Conservation (phyloP, 2,113 vertebrate species). For the Aplodontia rufa region DNA sequence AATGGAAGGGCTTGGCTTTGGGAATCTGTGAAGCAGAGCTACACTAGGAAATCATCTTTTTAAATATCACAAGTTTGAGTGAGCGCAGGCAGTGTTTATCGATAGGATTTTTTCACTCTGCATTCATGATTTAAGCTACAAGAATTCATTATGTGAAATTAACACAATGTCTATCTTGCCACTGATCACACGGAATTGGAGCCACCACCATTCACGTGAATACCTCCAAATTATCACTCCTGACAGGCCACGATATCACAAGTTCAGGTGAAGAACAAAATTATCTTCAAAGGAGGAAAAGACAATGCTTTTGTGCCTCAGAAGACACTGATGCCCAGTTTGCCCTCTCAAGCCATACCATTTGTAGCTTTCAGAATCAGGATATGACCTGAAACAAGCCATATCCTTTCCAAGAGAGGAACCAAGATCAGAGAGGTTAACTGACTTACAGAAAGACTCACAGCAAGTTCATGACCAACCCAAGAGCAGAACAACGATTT, state of each 20-base stretch:
- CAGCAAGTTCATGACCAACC: background rate
- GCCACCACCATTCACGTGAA: background rate
- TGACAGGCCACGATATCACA: background rate
- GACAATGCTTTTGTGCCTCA: background rate
- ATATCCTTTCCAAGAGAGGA: no score
- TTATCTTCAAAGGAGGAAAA: background rate
- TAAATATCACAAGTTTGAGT: slow-evolving; percentile 35
- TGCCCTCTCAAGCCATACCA: background rate
- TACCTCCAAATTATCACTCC: background rate
- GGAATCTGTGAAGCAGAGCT: background rate
- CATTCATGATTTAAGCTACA: background rate
- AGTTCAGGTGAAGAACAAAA: background rate
- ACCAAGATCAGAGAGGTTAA: background rate
- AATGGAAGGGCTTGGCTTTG: background rate
- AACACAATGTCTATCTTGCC: background rate
- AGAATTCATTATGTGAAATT: background rate
- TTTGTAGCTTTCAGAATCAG: background rate
- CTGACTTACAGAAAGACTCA: background rate
- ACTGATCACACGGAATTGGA: background rate
- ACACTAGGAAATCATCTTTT: background rate
- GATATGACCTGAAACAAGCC: fast-evolving
- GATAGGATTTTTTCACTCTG: slow-evolving; percentile 23
- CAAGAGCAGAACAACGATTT: background rate
- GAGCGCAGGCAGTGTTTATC: slow-evolving; percentile 26
- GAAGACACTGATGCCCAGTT: background rate